Base-by-base conservation (phyloP, 2,797 vertebrate species). In the Gallinago solitaria region DNA sequence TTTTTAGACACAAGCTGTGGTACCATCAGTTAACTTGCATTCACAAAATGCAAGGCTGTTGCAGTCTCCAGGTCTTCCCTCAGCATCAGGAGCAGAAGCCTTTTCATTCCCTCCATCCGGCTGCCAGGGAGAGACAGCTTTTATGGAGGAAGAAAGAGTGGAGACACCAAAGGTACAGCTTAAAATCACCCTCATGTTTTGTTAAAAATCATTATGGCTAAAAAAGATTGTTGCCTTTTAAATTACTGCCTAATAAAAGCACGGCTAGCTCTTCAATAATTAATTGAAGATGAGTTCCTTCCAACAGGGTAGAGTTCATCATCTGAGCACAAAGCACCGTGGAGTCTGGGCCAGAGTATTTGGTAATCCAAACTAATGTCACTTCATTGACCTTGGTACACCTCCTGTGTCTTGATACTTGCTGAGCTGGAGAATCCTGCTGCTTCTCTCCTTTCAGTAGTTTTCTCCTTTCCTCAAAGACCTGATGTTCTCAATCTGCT, bases 61-160 rank as follows among this genome's bases (percentile, higher is more conserved):
- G 96, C 98, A 98, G 54, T 98, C 99, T 54, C 96, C 99, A 9
- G 98, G 98, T 33, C 98, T 99, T 67, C 98, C 99, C 24, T 79
- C 95, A 5, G 73, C 98, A 69, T 97, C 98, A 19, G 96, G 98
- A 9, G 91, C 96, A 71, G 99, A 99, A 79, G 96, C 98, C 71
- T 99, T 99, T 96, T 95, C 98, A 30, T 99, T 99, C 82, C 97
- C 99, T n/a, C 97, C 98, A 13, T 96, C 98, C 56, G 70, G 95
- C 78, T 98, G 98, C 96, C 96, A 98, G 61, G 97, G 98, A 16
- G 99, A 99, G 84, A 97, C 98, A 33, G 98, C 98, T 3, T 99
- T 99, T 92, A 99, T 99, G 98, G 99, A 99, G 68, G 99, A 99
- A 92, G 99, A 99, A 25, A 98, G 91, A 97, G 97, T 99, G 9